Conservation (phyloP, 2,888 invertebrate genomes). For the Dinocampus coccinellae region DNA sequence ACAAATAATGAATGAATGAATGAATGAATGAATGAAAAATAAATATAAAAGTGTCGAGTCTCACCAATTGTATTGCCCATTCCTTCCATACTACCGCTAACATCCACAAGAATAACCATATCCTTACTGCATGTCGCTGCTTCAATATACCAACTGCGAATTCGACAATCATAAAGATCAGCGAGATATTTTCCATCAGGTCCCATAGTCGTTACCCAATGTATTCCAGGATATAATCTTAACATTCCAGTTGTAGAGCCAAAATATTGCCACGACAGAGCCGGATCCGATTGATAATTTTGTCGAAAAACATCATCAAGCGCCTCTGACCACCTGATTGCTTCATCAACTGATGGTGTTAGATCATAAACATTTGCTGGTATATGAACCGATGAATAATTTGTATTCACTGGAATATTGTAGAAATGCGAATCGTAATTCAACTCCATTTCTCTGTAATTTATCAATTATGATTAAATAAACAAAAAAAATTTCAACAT, state of each 20-base stretch:
- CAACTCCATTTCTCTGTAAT: constrained; percentile 72
- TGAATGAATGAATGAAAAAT: not conserved
- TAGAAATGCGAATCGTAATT: constrained; percentile 87
- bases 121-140: constrained; percentile 98
- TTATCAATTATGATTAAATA: constrained; percentile 14
- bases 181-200: constrained; percentile 63
- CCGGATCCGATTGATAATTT: constrained; percentile 91
- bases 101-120: constrained; percentile 93
- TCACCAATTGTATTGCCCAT: constrained; percentile 74
- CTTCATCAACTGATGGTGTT: constrained; percentile 76
- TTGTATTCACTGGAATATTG: constrained; percentile 84
- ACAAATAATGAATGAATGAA: not conserved
- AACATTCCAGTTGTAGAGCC: constrained; percentile 94
- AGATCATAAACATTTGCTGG: constrained; percentile 92
- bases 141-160: constrained; percentile 96
- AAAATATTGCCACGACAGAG: constrained; percentile 97
- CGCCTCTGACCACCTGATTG: constrained; percentile 92
- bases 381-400: constrained; percentile 89
- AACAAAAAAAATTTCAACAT: not conserved
- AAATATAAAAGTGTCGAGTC: constrained; percentile 3
- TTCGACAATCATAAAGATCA: constrained; percentile 93
- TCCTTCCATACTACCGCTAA: constrained; percentile 97
- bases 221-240: constrained; percentile 85
- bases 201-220: constrained; percentile 54
- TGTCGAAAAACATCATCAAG: constrained; percentile 86